phyloP scores from a whole-genome alignment of 1,140 invertebrate species.

The Cydia fagiglandana region DNA sequence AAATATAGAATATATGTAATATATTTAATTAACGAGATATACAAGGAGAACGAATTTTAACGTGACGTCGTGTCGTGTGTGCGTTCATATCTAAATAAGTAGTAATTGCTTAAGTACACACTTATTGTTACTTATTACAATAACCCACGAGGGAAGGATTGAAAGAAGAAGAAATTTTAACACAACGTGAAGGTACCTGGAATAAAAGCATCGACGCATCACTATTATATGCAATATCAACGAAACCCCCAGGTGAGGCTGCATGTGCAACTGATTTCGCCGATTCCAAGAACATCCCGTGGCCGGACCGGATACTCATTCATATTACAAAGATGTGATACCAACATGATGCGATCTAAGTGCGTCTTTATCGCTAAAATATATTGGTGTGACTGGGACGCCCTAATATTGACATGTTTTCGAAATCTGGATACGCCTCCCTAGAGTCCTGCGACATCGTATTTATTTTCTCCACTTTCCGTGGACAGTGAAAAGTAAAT shows the following conservation, averaged over 20 bases:
- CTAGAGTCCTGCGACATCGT: background rate
- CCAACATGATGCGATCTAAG: background rate
- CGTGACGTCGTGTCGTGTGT: too few relatives aligned
- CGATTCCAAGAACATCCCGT: constrained; percentile 3
- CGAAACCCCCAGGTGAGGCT: background rate
- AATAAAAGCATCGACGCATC: background rate
- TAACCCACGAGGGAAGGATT: too few relatives aligned
- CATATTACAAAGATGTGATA: background rate
- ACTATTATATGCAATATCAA: background rate
- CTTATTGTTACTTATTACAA: too few relatives aligned
- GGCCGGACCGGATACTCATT: background rate
- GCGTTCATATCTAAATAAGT: too few relatives aligned
- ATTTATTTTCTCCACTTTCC: constrained; percentile 8
- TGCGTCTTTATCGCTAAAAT: background rate
- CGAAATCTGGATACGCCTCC: background rate
- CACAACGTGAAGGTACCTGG: too few relatives aligned
- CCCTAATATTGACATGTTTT: background rate
- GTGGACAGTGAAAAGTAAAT: constrained; percentile 24
- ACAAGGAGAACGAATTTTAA: too few relatives aligned
- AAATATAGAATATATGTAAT: too few relatives aligned
- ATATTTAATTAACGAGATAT: too few relatives aligned
- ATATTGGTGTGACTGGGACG: background rate
- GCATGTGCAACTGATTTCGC: constrained; percentile 14
- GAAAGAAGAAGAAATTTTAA: too few relatives aligned
- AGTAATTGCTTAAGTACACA: too few relatives aligned